These are phyloP conservation scores for Oxyteleia sp. DNA, from an alignment of 2,888 invertebrate genomes.

Conservation along the genomic window DNA sequence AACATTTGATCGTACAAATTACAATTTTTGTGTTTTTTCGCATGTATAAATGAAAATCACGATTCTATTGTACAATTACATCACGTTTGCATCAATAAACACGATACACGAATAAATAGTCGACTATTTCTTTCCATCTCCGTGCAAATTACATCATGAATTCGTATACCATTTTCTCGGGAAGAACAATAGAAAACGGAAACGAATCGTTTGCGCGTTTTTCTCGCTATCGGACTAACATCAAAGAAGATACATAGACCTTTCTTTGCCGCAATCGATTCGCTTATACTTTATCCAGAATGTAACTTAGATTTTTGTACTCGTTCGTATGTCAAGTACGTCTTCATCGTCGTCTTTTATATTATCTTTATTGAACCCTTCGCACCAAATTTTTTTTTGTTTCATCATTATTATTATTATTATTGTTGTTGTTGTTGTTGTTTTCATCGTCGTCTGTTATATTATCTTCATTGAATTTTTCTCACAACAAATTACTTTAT, in stretches of 20 bases:
- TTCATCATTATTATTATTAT: too few relatives aligned
- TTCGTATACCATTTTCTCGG: conserved; percentile 42
- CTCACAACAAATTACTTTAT: too few relatives aligned
- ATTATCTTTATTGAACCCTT: conserved; percentile 35
- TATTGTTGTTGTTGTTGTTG: too few relatives aligned
- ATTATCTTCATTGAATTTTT: too few relatives aligned
- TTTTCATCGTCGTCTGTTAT: too few relatives aligned
- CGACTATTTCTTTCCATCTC: conserved; percentile 21
- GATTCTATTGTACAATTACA: background rate
- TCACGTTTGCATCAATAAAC: background rate
- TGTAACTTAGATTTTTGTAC: conserved; percentile 48
- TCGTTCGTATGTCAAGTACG: conserved; percentile 44
- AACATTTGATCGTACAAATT: background rate
- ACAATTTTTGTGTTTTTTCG: background rate
- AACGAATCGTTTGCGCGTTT: conserved; percentile 61
- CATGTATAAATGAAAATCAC: background rate
- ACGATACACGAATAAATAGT: conserved; percentile 26
- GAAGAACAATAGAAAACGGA: conserved; percentile 46
- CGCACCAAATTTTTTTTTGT: too few relatives aligned
- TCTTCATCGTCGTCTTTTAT: conserved; percentile 40
- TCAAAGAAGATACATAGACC: conserved; percentile 56
- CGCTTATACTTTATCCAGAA: conserved; percentile 47
- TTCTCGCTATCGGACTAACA: conserved; percentile 52
- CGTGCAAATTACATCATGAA: conserved; percentile 53
- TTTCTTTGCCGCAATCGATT: conserved; percentile 55